Conservation (phyloP, 2,797 vertebrate genomes). For the Hippoglossus hippoglossus region DNA sequence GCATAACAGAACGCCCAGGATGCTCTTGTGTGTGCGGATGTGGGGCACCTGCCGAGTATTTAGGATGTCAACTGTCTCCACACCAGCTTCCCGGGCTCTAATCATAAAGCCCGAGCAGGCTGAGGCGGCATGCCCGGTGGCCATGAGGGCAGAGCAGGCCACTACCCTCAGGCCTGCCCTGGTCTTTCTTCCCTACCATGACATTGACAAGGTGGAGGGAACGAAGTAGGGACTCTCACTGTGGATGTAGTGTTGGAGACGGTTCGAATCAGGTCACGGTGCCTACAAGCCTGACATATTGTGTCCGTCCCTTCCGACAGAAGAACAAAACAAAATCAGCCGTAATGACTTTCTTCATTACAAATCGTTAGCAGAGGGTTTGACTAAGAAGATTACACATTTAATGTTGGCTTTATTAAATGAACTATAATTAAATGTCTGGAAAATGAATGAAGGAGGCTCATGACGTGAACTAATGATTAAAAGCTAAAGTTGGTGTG, state of each 20-base stretch:
- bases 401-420: not conserved
- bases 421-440: not conserved
- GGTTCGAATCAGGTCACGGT: constrained; percentile 26
- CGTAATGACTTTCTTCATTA: constrained; percentile 13
- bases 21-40: constrained; percentile 30
- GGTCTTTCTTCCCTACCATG: constrained; percentile 62
- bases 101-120: constrained; percentile 74
- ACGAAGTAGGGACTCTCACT: constrained; percentile 33
- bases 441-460: not conserved
- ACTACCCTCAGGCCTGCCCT: constrained; percentile 71
- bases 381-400: not conserved
- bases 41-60: constrained; percentile 45
- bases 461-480: not conserved
- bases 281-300: not conserved
- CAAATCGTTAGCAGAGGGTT: constrained; percentile 11
- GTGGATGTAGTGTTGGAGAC: constrained; percentile 4
- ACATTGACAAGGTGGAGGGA: constrained; percentile 70
- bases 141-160: constrained; percentile 75
- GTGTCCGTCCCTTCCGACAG: not conserved
- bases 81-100: constrained; percentile 59
- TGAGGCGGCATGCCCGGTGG: constrained; percentile 66
- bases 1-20: constrained; percentile 58
- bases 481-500: not conserved
- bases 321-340: constrained; percentile 1
- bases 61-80: constrained; percentile 66